A percentile compares a stretch with the other conserved stretches of the same genome.
These are phyloP conservation scores for Aspidiotus destructor DNA, from an alignment of 2,888 invertebrate species.

Conservation along the genomic window DNA sequence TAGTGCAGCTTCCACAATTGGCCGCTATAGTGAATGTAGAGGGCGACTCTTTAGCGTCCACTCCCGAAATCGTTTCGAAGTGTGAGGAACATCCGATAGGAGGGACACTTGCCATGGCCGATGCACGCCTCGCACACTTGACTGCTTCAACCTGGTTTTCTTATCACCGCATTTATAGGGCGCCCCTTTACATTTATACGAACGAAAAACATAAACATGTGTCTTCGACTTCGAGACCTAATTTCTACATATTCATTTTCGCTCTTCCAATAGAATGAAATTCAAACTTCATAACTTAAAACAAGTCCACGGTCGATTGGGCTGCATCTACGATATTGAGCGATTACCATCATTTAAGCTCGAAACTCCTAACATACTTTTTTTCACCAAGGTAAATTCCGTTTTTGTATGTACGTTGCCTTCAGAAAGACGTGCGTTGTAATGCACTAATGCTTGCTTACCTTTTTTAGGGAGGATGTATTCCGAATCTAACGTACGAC, in stretches of 20 bases:
- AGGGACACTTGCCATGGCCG: too few relatives aligned
- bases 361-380: constrained; percentile 24
- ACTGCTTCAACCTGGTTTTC: too few relatives aligned
- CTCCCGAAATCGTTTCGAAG: too few relatives aligned
- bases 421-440: neutral
- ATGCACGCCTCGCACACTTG: too few relatives aligned
- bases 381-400: constrained; percentile 25
- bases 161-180: too few relatives aligned
- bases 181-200: too few relatives aligned
- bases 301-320: constrained; percentile 14
- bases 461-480: constrained; percentile 59
- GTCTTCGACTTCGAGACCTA: too few relatives aligned
- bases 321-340: constrained; percentile 19
- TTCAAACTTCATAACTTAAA: constrained; percentile 13
- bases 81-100: too few relatives aligned
- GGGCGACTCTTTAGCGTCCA: too few relatives aligned
- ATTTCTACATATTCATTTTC: neutral
- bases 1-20: too few relatives aligned
- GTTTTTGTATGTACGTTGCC: neutral
- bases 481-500: constrained; percentile 72
- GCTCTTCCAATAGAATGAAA: constrained; percentile 10
- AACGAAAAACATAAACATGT: too few relatives aligned
- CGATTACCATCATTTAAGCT: constrained; percentile 14
- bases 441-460: neutral
- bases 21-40: too few relatives aligned